Percentiles rank a stretch among this genome's conserved stretches.
Evolutionary conservation across 1,140 invertebrate species (phyloP).

Genomic region (Araneus ventricosus): DNA sequence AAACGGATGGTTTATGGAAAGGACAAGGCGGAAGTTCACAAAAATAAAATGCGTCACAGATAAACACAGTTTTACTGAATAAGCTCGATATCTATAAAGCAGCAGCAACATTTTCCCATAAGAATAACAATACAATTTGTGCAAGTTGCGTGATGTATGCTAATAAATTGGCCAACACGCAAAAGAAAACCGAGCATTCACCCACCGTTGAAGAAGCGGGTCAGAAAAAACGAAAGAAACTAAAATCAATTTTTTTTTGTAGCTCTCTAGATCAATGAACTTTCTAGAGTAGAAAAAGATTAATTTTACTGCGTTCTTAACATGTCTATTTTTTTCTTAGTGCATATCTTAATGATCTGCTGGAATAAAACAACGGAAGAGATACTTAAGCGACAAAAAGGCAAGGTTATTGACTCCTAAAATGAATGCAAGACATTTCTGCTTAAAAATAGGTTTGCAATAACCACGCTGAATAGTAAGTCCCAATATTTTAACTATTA

Average conservation of each 20-base stretch:
- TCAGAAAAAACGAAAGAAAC: background rate
- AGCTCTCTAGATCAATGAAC: conserved; percentile 15
- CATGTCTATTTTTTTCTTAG: background rate
- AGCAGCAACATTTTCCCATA: background rate
- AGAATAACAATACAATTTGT: conserved; percentile 2
- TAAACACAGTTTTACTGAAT: background rate
- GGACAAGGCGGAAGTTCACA: background rate
- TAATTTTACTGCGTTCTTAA: background rate
- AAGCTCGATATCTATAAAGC: background rate
- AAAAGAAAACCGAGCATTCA: conserved; percentile 42
- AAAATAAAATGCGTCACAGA: background rate
- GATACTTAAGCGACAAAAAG: background rate
- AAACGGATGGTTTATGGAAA: background rate
- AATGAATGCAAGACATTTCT: too few species aligned
- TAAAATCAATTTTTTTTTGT: background rate
- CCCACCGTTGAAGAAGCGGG: background rate
- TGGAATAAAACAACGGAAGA: background rate
- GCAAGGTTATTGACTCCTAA: background rate
- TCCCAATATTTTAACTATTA: background rate
- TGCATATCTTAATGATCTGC: background rate
- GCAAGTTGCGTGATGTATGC: conserved; percentile 31
- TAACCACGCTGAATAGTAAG: background rate
- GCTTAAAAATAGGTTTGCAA: too few species aligned
- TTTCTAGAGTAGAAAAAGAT: background rate
- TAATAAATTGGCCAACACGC: background rate